phyloP scores from a whole-genome alignment of 2,113 vertebrate genomes.

The Oncorhynchus masou region DNA sequence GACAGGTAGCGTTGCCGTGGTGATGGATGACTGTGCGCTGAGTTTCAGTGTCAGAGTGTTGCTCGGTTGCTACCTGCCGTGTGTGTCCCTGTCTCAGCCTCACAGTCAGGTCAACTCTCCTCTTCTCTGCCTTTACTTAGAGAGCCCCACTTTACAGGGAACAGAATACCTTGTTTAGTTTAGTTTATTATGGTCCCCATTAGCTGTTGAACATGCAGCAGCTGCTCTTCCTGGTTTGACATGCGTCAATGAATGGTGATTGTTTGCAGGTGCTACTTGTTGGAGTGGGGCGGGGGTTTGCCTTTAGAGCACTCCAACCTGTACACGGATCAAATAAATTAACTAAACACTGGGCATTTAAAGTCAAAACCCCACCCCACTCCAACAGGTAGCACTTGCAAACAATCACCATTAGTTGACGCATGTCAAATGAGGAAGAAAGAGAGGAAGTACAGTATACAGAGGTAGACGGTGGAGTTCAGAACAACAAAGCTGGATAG shows the following conservation, averaged over 20 bases:
- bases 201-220: too few relatives aligned
- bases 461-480: too few relatives aligned
- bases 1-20: slow-evolving; percentile 61
- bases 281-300: too few relatives aligned
- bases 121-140: background rate
- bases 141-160: too few relatives aligned
- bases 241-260: background rate
- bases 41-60: slow-evolving; percentile 64
- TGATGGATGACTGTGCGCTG: slow-evolving; percentile 66
- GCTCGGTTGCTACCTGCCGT: background rate
- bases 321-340: too few relatives aligned
- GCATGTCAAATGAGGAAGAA: background rate
- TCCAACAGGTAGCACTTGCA: too few relatives aligned
- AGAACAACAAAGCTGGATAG: too few relatives aligned
- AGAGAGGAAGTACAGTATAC: slow-evolving; percentile 16
- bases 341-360: too few relatives aligned
- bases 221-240: background rate
- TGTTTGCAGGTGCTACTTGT: background rate
- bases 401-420: too few relatives aligned
- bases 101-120: background rate
- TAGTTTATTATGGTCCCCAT: background rate
- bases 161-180: background rate
- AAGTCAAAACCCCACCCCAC: too few relatives aligned
- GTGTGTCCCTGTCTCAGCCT: background rate
- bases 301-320: too few relatives aligned